phyloP scores from a whole-genome alignment of 2,113 vertebrate species.

The Pygoscelis antarcticus region DNA sequence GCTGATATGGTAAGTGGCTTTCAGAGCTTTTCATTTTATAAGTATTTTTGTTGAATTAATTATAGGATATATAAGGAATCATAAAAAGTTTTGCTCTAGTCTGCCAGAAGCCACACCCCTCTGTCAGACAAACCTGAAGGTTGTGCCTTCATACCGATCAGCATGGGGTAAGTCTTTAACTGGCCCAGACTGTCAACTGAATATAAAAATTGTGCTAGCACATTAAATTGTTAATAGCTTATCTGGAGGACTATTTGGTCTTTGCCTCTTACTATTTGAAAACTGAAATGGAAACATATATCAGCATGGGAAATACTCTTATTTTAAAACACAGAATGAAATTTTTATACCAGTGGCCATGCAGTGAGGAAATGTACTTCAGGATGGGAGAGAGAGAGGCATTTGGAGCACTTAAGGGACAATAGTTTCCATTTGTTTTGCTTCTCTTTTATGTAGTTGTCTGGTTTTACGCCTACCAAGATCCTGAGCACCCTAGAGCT shows the following conservation, averaged over 20 bases:
- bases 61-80: not conserved
- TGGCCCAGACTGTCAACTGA: not conserved
- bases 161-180: not conserved
- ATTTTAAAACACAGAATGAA: not conserved
- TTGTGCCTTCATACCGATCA: not conserved
- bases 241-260: not conserved
- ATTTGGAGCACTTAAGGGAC: not conserved
- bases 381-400: not conserved
- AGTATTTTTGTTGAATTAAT: slow-evolving; percentile 48
- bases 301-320: not conserved
- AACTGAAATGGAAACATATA: not conserved
- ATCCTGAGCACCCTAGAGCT: not conserved
- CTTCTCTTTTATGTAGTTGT: not conserved
- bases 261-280: not conserved
- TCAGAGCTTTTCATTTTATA: slow-evolving; percentile 38
- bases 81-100: not conserved
- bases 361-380: not conserved
- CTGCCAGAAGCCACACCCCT: not conserved
- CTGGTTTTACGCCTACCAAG: not conserved
- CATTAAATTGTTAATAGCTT: not conserved
- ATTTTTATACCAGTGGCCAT: not conserved
- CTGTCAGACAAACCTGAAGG: not conserved
- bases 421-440: not conserved
- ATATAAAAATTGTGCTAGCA: not conserved
- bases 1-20: slow-evolving; percentile 58